Evolutionary conservation across 1,140 invertebrate species (phyloP).

Genomic region (Cotesia vestalis): DNA sequence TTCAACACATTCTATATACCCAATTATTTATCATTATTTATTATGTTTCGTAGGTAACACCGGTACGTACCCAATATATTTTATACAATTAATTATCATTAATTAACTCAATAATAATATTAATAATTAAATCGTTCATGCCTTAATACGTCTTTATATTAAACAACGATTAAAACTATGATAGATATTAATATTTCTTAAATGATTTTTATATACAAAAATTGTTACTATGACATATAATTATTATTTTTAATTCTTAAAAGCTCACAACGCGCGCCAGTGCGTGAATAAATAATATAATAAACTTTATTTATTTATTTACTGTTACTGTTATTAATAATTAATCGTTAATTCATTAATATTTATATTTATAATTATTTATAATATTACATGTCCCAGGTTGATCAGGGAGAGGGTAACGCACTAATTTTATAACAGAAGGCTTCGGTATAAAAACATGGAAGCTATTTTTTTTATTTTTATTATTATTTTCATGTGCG

Average conservation of each 20-base stretch:
- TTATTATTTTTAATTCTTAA: neutral
- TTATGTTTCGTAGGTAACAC: conserved; percentile 18
- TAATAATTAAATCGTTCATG: neutral
- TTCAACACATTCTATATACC: conserved; percentile 28
- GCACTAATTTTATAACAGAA: neutral
- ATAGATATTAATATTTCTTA: conserved; percentile 2
- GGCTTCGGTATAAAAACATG: conserved; percentile 25
- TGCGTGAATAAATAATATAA: conserved; percentile 15
- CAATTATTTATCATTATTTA: conserved; percentile 29
- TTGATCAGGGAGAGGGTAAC: conserved; percentile 20
- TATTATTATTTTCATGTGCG: conserved; percentile 34
- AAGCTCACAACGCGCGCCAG: conserved; percentile 8
- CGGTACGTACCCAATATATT: conserved; percentile 7
- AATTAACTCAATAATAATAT: too few relatives aligned
- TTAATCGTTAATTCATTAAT: too few relatives aligned
- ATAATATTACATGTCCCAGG: conserved; percentile 51
- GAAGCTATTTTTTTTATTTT: conserved; percentile 42
- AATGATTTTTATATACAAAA: conserved; percentile 13
- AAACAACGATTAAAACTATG: conserved; percentile 7
- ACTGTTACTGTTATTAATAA: too few relatives aligned
- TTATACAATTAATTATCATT: too few relatives aligned
- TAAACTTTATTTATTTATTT: neutral
- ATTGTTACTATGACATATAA: conserved; percentile 1
- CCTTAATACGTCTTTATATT: conserved; percentile 13
- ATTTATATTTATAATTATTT: neutral